Evolutionary conservation across 2,113 vertebrate genomes (phyloP).

Genomic region (Myotis yumanensis): DNA sequence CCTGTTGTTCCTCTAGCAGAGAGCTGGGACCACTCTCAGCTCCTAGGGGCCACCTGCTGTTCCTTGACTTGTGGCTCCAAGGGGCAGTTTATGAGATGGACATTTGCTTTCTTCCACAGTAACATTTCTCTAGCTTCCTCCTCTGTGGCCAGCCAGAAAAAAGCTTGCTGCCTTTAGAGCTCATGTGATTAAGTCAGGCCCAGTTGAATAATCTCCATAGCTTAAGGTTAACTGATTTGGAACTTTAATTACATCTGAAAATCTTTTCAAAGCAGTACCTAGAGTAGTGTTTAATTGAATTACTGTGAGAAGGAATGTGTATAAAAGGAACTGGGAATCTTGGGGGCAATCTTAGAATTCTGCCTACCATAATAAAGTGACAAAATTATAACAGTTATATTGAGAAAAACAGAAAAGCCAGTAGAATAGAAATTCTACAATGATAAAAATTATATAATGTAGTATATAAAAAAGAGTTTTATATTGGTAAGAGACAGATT

Average conservation of each 20-base stretch:
- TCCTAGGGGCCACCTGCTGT: neutral
- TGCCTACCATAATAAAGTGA: neutral
- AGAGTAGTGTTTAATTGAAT: neutral
- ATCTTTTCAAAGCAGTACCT: neutral
- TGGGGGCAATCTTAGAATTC: neutral
- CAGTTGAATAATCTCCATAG: neutral
- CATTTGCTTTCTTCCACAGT: neutral
- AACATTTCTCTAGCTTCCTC: neutral
- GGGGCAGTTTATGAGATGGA: neutral
- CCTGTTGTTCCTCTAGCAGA: neutral
- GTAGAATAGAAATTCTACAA: neutral
- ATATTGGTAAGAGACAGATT: neutral
- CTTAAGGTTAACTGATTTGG: neutral
- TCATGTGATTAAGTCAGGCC: neutral
- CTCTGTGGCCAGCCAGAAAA: neutral
- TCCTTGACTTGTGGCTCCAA: neutral
- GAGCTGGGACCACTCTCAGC: neutral
- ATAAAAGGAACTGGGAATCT: neutral
- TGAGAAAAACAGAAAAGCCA: neutral
- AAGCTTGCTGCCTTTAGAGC: neutral
- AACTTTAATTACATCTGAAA: neutral
- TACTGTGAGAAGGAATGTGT: neutral
- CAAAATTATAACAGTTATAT: neutral
- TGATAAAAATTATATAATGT: neutral
- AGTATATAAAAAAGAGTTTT: neutral